These are phyloP conservation scores for Heliconius himera DNA, from an alignment of 1,140 invertebrate genomes.

Conservation along the genomic window DNA sequence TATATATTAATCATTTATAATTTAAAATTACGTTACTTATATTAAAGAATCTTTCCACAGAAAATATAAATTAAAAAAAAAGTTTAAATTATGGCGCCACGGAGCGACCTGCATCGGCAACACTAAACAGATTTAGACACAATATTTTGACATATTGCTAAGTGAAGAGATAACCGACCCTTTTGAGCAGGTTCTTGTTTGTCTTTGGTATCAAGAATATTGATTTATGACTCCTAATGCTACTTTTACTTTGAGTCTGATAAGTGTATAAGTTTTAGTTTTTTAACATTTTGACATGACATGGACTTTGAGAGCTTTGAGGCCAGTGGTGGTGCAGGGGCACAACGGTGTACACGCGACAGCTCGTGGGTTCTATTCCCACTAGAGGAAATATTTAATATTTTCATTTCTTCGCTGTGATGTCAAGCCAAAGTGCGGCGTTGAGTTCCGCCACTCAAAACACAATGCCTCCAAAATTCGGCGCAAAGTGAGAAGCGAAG, in stretches of 20 bases:
- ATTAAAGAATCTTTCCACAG: not conserved
- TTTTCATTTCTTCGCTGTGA: not conserved
- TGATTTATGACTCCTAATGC: constrained; percentile 16
- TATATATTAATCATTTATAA: no score
- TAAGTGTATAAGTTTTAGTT: constrained; percentile 5
- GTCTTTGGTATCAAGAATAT: constrained; percentile 6
- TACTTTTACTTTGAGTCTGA: not conserved
- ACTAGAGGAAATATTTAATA: not conserved
- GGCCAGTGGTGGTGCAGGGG: no score
- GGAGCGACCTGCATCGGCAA: constrained; percentile 4
- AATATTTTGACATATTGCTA: constrained; percentile 70
- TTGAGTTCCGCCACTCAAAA: no score
- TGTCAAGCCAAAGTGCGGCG: no score
- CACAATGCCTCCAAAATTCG: no score
- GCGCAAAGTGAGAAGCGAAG: not conserved
- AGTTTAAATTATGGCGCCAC: not conserved
- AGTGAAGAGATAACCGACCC: constrained; percentile 66
- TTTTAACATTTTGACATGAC: not conserved
- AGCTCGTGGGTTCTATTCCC: no score
- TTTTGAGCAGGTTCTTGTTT: constrained; percentile 37
- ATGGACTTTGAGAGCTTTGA: no score
- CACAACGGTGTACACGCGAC: no score
- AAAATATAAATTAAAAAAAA: not conserved
- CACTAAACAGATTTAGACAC: constrained; percentile 43
- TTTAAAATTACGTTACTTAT: not conserved